Evolutionary conservation across 2,113 vertebrate species (phyloP).

Genomic region (Diphyllodes magnificus): DNA sequence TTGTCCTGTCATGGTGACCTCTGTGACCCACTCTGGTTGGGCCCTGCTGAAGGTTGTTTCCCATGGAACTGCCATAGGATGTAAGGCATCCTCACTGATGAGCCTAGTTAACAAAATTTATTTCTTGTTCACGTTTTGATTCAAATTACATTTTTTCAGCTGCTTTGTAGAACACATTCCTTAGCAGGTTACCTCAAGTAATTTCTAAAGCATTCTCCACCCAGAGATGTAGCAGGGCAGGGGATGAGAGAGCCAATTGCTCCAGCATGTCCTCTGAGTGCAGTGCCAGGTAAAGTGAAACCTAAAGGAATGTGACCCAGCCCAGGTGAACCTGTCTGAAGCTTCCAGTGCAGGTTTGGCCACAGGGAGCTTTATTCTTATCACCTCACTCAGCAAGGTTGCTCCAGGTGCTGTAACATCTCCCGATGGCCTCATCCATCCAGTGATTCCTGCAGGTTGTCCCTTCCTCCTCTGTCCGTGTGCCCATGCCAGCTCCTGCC

Average conservation of each 20-base stretch:
- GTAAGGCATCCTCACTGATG: not conserved
- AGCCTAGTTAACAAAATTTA: not conserved
- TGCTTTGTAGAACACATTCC: not conserved
- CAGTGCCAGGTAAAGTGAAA: not conserved
- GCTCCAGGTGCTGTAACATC: not conserved
- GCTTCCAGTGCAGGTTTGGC: not conserved
- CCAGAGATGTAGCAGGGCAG: not conserved
- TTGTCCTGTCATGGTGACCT: not conserved
- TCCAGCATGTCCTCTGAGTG: not conserved
- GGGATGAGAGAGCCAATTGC: not conserved
- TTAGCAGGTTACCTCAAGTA: not conserved
- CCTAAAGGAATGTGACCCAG: not conserved
- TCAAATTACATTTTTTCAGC: not conserved
- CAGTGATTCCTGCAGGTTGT: not conserved
- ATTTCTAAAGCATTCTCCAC: not conserved
- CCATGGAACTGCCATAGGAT: not conserved
- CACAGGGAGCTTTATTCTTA: not conserved
- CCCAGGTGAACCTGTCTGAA: not conserved
- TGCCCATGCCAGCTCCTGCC: not conserved
- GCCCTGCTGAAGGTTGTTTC: not conserved
- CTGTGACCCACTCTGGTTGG: not conserved
- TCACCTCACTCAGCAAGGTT: not conserved
- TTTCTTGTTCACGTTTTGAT: not conserved
- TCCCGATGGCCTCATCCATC: not conserved
- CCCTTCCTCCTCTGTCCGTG: not conserved